These are phyloP conservation scores for Papilio elwesi DNA, from an alignment of 2,888 invertebrate genomes.

Conservation along the genomic window DNA sequence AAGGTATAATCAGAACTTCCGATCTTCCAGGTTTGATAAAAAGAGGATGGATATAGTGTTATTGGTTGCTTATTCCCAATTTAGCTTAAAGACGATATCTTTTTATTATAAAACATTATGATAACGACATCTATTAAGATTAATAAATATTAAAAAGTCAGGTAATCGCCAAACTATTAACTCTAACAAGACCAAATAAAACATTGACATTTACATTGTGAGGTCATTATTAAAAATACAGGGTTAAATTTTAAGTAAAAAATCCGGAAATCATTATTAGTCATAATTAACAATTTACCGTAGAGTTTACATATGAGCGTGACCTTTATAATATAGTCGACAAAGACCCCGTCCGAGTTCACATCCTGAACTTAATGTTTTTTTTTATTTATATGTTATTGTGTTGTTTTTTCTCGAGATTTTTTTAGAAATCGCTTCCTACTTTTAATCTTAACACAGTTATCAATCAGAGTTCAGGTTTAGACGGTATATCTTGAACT, in stretches of 20 bases:
- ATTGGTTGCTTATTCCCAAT: too few relatives aligned
- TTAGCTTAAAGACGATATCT: too few relatives aligned
- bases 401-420: constrained; percentile 29
- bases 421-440: constrained; percentile 18
- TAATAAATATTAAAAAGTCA: background rate
- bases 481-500: too few relatives aligned
- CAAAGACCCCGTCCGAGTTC: constrained; percentile 30
- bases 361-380: constrained; percentile 30
- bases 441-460: background rate
- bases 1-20: too few relatives aligned
- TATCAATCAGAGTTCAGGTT: background rate
- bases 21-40: too few relatives aligned
- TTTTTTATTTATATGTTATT: too few relatives aligned
- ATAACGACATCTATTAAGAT: too few relatives aligned
- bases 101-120: too few relatives aligned
- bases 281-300: constrained; percentile 28
- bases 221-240: constrained; percentile 22
- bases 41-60: too few relatives aligned
- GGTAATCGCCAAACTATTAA: background rate
- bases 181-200: background rate
- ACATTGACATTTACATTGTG: constrained; percentile 19
- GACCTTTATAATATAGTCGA: constrained; percentile 32
- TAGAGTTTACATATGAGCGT: constrained; percentile 10
- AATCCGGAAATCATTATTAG: constrained; percentile 27
- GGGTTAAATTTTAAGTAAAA: constrained; percentile 20